Percentiles rank a stretch among this genome's conserved stretches.
These are phyloP conservation scores for Limonius californicus DNA, from an alignment of 1,140 invertebrate genomes.

Conservation along the genomic window DNA sequence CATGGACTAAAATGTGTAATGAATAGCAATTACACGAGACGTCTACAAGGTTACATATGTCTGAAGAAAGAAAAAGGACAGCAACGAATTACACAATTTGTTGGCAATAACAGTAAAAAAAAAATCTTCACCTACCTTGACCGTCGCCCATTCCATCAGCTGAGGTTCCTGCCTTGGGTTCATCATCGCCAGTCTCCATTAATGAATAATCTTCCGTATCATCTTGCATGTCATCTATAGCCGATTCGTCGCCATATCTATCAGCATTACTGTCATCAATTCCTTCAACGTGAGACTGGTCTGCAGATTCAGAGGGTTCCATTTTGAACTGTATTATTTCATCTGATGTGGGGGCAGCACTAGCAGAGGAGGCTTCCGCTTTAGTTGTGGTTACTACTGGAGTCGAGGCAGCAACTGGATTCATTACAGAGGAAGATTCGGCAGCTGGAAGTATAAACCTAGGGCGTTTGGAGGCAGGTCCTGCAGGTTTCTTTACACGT, in stretches of 20 bases:
- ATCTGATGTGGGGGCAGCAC: background rate
- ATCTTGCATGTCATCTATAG: slow-evolving; percentile 36
- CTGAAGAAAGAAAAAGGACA: no score
- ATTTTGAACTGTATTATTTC: slow-evolving; percentile 40
- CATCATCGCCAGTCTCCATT: slow-evolving; percentile 38
- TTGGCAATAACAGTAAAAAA: background rate
- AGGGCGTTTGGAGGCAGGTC: slow-evolving; percentile 26
- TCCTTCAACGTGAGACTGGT: background rate
- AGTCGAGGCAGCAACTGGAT: background rate
- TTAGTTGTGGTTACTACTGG: background rate
- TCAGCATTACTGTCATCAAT: slow-evolving; percentile 7
- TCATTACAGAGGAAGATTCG: background rate
- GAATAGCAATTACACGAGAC: no score
- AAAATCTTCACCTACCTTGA: slow-evolving; percentile 42
- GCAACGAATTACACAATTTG: background rate
- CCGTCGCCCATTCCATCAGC: slow-evolving; percentile 37
- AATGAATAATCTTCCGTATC: slow-evolving; percentile 41
- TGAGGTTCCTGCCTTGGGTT: slow-evolving; percentile 41
- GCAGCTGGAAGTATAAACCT: background rate
- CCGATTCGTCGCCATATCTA: slow-evolving; percentile 29
- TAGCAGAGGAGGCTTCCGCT: background rate
- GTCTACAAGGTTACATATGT: no score
- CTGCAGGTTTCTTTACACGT: slow-evolving; percentile 27
- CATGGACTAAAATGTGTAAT: no score
- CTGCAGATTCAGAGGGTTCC: slow-evolving; percentile 38